Evolutionary conservation across 1,140 invertebrate genomes (phyloP).

Genomic region (Zaprionus ghesquierei): DNA sequence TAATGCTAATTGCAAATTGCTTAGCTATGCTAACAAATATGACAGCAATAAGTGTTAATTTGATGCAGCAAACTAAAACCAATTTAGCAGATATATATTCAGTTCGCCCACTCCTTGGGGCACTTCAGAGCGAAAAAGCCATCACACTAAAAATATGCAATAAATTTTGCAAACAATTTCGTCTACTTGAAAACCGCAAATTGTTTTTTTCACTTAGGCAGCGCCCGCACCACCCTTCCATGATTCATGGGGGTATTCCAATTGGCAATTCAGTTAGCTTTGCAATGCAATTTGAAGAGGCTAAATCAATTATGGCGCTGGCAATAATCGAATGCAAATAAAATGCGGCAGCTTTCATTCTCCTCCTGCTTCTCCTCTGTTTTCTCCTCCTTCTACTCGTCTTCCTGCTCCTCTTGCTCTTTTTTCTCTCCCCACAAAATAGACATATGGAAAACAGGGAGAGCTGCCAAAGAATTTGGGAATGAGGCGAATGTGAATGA

Average conservation of each 20-base stretch:
- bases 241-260: no score
- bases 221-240: neutral
- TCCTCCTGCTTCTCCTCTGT: no score
- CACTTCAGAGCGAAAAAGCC: neutral
- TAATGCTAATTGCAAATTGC: neutral
- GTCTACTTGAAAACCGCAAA: neutral
- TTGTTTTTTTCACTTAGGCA: neutral
- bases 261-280: constrained; percentile 36
- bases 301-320: constrained; percentile 36
- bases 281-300: constrained; percentile 22
- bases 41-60: neutral
- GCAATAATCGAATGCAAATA: constrained; percentile 39
- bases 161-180: neutral
- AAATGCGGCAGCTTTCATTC: no score
- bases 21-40: neutral
- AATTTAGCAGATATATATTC: neutral
- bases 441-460: constrained; percentile 4
- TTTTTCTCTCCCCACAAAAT: no score
- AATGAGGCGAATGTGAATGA: neutral
- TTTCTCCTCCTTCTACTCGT: no score
- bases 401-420: no score
- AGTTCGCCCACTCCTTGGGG: no score
- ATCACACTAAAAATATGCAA: neutral
- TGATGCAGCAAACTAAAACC: neutral
- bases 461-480: constrained; percentile 9